A percentile compares a stretch with the other conserved stretches of the same genome.
Conservation (phyloP, 2,888 invertebrate genomes). For the Eristalinus aeneus region DNA sequence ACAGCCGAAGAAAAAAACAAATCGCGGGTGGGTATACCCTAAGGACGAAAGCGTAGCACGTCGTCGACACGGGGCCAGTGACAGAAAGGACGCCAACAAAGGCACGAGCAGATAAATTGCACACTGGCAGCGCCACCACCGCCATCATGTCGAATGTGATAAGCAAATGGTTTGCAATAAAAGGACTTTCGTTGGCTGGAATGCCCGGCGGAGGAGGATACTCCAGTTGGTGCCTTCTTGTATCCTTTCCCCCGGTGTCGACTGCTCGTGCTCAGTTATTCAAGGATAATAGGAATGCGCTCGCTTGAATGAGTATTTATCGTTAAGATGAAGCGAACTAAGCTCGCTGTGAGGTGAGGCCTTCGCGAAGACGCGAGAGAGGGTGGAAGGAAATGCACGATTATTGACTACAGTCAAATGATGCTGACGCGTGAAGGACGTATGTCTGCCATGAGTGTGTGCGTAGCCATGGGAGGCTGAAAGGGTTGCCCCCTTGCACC, state of each 20-base stretch:
- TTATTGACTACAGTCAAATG: slow-evolving; percentile 55
- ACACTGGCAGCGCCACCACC: slow-evolving; percentile 55
- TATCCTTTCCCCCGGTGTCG: slow-evolving; percentile 13
- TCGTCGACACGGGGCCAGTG: not conserved
- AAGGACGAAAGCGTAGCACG: slow-evolving; percentile 2
- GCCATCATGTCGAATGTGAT: slow-evolving; percentile 67
- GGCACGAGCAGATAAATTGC: slow-evolving; percentile 54
- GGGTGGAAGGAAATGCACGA: slow-evolving; percentile 18
- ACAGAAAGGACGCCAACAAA: slow-evolving; percentile 35
- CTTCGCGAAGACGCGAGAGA: slow-evolving; percentile 18
- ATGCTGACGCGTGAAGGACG: slow-evolving; percentile 35
- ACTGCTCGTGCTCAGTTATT: slow-evolving; percentile 64
- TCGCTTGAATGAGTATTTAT: slow-evolving; percentile 65
- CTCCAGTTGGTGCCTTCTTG: not conserved
- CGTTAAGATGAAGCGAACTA: slow-evolving; percentile 49
- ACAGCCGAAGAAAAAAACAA: slow-evolving; percentile 5
- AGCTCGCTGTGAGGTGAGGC: not conserved
- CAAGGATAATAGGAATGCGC: slow-evolving; percentile 65
- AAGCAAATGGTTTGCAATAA: slow-evolving; percentile 68
- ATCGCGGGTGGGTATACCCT: not conserved
- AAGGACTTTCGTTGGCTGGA: slow-evolving; percentile 56
- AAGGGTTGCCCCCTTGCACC: slow-evolving; percentile 4
- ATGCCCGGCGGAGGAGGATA: slow-evolving; percentile 55
- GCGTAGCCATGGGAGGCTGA: slow-evolving; percentile 20
- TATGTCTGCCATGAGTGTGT: slow-evolving; percentile 5